These are phyloP conservation scores for Pogonomyrmex barbatus DNA, from an alignment of 1,140 invertebrate genomes.

Conservation along the genomic window DNA sequence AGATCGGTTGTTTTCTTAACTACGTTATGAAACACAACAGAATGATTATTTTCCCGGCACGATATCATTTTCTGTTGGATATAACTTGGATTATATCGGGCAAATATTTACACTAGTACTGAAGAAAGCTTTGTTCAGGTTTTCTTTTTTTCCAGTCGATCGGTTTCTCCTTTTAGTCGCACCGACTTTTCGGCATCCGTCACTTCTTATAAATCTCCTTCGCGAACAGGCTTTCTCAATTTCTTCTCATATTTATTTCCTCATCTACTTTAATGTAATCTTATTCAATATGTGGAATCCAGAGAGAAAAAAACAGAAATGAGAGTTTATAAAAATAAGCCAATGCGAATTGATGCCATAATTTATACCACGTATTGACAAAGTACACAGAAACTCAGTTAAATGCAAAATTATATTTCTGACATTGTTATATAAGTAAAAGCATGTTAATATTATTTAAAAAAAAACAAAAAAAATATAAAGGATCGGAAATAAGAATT, in stretches of 20 bases:
- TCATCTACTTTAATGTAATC: conserved; percentile 27
- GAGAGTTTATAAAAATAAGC: neutral
- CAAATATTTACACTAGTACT: conserved; percentile 49
- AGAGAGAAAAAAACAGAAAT: neutral
- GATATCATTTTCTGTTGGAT: conserved; percentile 33
- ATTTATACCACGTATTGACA: neutral
- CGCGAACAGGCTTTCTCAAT: neutral
- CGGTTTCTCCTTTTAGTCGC: conserved; percentile 39
- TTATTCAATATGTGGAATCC: neutral
- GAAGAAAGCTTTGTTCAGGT: conserved; percentile 33
- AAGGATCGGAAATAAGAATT: neutral
- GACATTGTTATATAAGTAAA: neutral
- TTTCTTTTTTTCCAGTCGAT: conserved; percentile 39
- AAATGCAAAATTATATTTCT: neutral
- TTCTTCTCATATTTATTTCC: conserved; percentile 17
- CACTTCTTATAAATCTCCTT: conserved; percentile 53
- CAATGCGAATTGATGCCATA: neutral
- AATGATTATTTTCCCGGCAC: conserved; percentile 40
- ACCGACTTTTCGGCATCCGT: conserved; percentile 20
- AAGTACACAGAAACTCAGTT: neutral
- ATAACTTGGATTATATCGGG: conserved; percentile 30
- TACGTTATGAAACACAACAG: conserved; percentile 41
- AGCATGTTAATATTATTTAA: neutral
- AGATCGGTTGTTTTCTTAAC: conserved; percentile 36
- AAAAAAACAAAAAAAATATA: neutral